Evolutionary conservation across 92 coral and sea anemone species (phyloP).

Genomic region (Muricea muricata): DNA sequence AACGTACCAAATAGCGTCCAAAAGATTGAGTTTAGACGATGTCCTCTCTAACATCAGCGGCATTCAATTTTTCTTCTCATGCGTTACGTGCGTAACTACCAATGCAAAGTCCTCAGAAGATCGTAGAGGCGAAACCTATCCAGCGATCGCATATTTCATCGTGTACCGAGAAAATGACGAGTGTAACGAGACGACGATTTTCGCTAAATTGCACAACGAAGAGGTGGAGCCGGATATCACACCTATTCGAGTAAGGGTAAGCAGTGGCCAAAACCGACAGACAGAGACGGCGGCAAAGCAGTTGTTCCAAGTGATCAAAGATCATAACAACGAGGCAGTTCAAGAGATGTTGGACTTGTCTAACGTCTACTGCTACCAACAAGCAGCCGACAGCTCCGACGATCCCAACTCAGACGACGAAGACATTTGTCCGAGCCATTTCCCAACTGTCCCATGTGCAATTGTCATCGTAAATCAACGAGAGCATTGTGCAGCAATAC

Average conservation of each 20-base stretch:
- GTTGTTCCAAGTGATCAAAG: conserved; percentile 1
- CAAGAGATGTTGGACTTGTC: background rate
- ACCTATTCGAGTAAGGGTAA: background rate
- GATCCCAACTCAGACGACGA: background rate
- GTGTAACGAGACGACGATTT: background rate
- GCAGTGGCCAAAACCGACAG: background rate
- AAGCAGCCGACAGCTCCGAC: background rate
- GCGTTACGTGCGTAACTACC: background rate
- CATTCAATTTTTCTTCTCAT: background rate
- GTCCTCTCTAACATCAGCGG: background rate
- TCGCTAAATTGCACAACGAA: background rate
- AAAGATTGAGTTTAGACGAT: background rate
- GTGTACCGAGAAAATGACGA: background rate
- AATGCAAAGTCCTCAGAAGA: background rate
- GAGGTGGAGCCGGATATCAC: conserved; percentile 10
- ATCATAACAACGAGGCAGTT: background rate
- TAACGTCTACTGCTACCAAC: background rate
- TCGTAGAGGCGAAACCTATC: background rate
- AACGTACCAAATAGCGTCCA: background rate
- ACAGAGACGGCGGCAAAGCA: conserved; percentile 1
- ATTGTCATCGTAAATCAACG: background rate
- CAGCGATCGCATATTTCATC: background rate
- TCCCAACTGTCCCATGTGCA: background rate
- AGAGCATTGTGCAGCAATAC: background rate
- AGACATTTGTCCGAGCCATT: background rate